Base-by-base conservation (phyloP, 1,140 invertebrate species). In the Riptortus pedestris region DNA sequence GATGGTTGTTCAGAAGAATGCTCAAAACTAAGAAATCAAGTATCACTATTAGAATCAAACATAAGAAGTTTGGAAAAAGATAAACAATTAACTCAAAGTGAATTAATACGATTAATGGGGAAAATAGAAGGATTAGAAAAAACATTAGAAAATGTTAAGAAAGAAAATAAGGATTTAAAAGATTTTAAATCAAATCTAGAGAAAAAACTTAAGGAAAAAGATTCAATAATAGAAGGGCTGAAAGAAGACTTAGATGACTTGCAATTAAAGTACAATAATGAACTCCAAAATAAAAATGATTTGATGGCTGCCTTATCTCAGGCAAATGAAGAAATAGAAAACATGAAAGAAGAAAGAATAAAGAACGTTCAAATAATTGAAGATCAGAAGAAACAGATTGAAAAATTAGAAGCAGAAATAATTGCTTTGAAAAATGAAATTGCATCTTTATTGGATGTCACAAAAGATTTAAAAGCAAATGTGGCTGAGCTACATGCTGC, bases 281-380 rank as follows among this genome's bases (percentile, higher is more conserved):
- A 59, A 38, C 12, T 33, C 4, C 5, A 33, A 45, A 26, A 60
- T 4, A 62, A 33, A 38, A 27, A 16, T 11, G 58, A 9, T 16
- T 18, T 62, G 29, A 31, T 60, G 28, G 27, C 57, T 7, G 18
- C 51, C 20, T 18, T 38, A 12, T 27, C 7, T 3, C 12, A 47
- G 9, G 11, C 26, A 16, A 28, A 57, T 12, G 31, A 20, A 28
- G 27, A 59, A 2, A 33, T 59, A 9, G n/a, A 2, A 59, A 20
- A 2, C 3, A 26, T 28, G 7, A 27, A 7, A 22, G 29, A 63
- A 1, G 31, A 63, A 57, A 27, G 16, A 22, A 57, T 4, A 22
- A 28, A 48, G 24, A 2, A 57, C 28, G 57, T 26, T 11, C 62
- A 66, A 20, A 28, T 33, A 38, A 12, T 63, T 14, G 51, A 62